These are phyloP conservation scores for Acropternis orthonyx DNA, from an alignment of 2,797 vertebrate species.

Conservation along the genomic window DNA sequence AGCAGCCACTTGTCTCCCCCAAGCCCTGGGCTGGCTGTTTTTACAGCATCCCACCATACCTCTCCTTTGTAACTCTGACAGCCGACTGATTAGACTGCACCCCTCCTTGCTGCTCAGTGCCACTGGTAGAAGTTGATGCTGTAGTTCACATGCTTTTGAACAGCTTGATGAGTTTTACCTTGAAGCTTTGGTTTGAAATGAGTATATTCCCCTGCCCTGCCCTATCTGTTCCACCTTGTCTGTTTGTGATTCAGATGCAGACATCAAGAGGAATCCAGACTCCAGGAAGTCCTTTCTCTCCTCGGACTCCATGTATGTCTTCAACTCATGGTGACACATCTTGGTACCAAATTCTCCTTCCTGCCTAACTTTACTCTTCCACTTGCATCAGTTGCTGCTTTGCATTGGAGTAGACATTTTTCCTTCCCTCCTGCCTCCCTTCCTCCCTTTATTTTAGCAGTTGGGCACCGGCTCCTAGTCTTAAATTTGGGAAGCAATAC, in stretches of 20 bases:
- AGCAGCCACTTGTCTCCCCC: not conserved
- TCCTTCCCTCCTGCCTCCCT: not conserved
- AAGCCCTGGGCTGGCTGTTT: not conserved
- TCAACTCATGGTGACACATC: rapidly evolving
- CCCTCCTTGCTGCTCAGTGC: not conserved
- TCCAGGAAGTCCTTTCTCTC: slow-evolving; percentile 83
- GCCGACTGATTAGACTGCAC: not conserved
- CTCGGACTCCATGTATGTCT: slow-evolving; percentile 87
- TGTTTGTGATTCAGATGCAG: slow-evolving; percentile 79
- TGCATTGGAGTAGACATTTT: not conserved
- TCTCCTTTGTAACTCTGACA: not conserved
- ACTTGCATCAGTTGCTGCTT: not conserved
- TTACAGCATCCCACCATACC: not conserved
- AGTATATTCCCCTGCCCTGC: not conserved
- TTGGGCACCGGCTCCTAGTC: not conserved
- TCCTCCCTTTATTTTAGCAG: not conserved
- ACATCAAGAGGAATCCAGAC: slow-evolving; percentile 83
- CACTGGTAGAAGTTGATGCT: slow-evolving; percentile 6
- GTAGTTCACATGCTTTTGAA: not conserved
- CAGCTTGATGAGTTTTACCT: not conserved
- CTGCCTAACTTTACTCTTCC: not conserved
- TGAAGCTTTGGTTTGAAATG: not conserved
- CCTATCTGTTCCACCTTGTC: not conserved
- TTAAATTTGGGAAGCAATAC: not conserved
- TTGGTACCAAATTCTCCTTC: not conserved